These are phyloP conservation scores for Diaperis boleti DNA, from an alignment of 2,888 invertebrate species.

Conservation along the genomic window DNA sequence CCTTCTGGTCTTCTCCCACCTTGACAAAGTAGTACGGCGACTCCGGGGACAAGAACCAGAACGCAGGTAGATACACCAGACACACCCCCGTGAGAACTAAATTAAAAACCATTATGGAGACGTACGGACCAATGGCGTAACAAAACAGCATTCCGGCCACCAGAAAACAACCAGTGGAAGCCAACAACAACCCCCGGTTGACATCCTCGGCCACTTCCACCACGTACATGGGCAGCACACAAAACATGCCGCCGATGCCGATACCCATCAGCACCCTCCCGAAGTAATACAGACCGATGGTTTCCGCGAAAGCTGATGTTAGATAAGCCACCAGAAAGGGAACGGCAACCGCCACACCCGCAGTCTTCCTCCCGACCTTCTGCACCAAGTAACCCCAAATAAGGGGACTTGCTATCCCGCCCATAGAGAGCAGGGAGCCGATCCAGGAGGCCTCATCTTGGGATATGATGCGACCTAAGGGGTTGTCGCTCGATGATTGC, in stretches of 20 bases:
- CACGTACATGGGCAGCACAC: conserved; percentile 86
- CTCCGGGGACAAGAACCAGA: conserved; percentile 23
- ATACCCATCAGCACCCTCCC: conserved; percentile 74
- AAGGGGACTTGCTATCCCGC: conserved; percentile 74
- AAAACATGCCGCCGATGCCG: conserved; percentile 78
- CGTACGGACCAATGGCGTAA: conserved; percentile 16
- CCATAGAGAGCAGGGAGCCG: conserved; percentile 67
- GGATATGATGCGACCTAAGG: conserved; percentile 26
- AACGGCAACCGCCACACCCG: conserved; percentile 72
- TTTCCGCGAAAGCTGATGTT: conserved; percentile 71
- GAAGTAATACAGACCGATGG: conserved; percentile 68
- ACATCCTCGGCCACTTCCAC: conserved; percentile 87
- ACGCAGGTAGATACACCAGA: conserved; percentile 9
- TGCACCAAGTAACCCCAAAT: conserved; percentile 76
- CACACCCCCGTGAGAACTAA: conserved; percentile 2
- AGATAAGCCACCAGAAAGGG: conserved; percentile 80
- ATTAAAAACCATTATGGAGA: conserved; percentile 24
- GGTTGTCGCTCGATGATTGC: neutral
- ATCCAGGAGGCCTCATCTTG: conserved; percentile 68
- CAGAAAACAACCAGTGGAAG: conserved; percentile 67
- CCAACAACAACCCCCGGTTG: conserved; percentile 83
- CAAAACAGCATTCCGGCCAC: conserved; percentile 17
- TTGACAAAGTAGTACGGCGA: conserved; percentile 18
- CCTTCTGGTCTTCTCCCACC: conserved; percentile 65
- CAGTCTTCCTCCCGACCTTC: conserved; percentile 76